Base-by-base conservation (phyloP, 1,140 invertebrate genomes). In the Palaemon carinicauda region DNA sequence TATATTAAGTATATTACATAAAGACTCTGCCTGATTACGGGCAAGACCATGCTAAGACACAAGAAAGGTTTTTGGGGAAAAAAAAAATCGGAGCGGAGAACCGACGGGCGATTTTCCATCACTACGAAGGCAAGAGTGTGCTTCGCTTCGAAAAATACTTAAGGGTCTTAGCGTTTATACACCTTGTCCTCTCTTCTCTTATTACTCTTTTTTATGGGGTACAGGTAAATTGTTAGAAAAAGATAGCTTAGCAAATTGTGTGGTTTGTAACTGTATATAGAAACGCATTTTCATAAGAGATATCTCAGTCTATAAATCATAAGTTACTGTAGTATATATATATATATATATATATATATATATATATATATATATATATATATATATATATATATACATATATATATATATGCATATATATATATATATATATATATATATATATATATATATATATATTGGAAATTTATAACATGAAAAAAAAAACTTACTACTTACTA, bases 1-100 rank as follows among this genome's bases (percentile, higher is more conserved):
- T 50, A n/a, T 60, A 83, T 83, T 77, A 83, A 56, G 82, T 33
- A 83, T 83, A 83, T 83, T 65, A 83, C 82, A 83, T 83, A 83
- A 83, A 83, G 82, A 77, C 82, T 15, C n/a, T 2, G 73, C 24
- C 78, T 80, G 78, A 80, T 80, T 80, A 65, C 19, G 52, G 65
- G 33, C 73, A 75, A 50, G 73, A 75, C 4, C 9, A 50, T 75
- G 73, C 33, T n/a, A 17, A 50, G 73, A 33, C 29, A 17, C 27
- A 71, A 24, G 65, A 21, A 24, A 41, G 41, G 41, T 41, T 41
- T 41, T 60, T n/a, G n/a, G n/a, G n/a, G n/a, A n/a, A n/a, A 21
- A 17, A 41, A 41, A 41, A 41, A 41, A 41, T 9, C 0, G 1
- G 7, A 41, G 41, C 41, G 41, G 41, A 41, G 41, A 41, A 9